Evolutionary conservation across 2,888 invertebrate genomes (phyloP), one percentile per base, ranked within the genome.

Genomic region (Coecobrya sp.): DNA sequence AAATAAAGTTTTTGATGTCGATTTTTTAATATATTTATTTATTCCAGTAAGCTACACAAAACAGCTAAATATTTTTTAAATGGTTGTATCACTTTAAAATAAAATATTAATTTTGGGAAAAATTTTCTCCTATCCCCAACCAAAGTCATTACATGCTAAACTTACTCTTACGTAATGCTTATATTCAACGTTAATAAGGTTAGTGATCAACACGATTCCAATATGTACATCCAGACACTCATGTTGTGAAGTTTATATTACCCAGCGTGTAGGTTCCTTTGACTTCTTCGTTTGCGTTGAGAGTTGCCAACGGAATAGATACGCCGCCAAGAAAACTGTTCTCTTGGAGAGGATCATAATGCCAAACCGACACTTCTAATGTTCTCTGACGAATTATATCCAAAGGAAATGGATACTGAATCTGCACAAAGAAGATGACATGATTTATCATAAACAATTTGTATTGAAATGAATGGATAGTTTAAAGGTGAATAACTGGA

Each of bases 271-370:
- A 98, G 98, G 99, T 99, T 94, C 98, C 97, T 0, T 97, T 97
- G 0, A 97, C 97, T 96, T 99, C 98, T 94, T 97, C 97, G 1
- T 97, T 96, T 93, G 99, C 96, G 95, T 98, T 97, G 93, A 98
- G 96, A 55, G 97, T 96, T 92, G 96, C 96, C 16, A 99, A 96
- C 0, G 97, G 97, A 94, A 99, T 97, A 94, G 98, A 97, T 89
- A 98, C 97, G n/a, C 99, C 99, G 36, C 99, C 99, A 13, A 99
- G 96, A 95, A 99, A 98, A 96, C 98, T 98, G 96, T 99, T 99
- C 96, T 99, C 99, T 95, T 99, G 99, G 65, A 99, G 96, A 0
- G 98, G 97, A 95, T 99, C 99, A 96, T 99, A 98, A 95, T 98
- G 98, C 99, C 99, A 99, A 11, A 99, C 98, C 0, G 99, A 98